phyloP scores from a whole-genome alignment of 2,113 vertebrate genomes.

The Stigmatopora nigra region DNA sequence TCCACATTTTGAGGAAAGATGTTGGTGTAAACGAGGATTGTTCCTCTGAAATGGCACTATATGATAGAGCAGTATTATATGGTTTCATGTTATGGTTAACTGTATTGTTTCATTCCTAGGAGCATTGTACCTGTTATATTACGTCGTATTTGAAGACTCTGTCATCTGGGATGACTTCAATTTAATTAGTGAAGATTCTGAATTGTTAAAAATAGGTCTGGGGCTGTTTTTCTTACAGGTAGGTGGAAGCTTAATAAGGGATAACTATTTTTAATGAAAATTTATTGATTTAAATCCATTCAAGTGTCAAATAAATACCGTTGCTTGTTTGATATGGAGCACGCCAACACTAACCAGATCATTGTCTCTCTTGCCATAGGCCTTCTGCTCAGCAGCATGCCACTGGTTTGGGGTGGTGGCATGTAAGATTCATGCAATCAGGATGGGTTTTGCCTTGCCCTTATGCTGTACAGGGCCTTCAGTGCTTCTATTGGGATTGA shows the following conservation, averaged over 20 bases:
- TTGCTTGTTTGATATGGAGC: background rate
- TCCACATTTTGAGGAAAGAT: constrained; percentile 18
- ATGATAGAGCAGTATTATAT: too few species aligned
- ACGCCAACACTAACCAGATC: background rate
- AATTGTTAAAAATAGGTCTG: constrained; percentile 51
- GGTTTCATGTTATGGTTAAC: too few species aligned
- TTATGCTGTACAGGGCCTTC: constrained; percentile 57
- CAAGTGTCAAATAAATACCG: too few species aligned
- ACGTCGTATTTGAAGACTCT: constrained; percentile 22
- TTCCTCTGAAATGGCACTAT: too few species aligned
- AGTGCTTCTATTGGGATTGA: constrained; percentile 61
- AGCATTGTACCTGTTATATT: constrained; percentile 58
- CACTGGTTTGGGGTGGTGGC: constrained; percentile 77
- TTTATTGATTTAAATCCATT: background rate
- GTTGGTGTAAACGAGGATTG: background rate
- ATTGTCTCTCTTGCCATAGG: constrained; percentile 21
- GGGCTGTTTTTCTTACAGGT: constrained; percentile 66
- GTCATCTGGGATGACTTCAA: constrained; percentile 48
- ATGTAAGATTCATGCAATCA: constrained; percentile 72
- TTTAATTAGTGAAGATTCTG: background rate
- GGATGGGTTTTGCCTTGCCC: constrained; percentile 68
- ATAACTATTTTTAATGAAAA: background rate
- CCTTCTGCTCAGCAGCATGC: constrained; percentile 68
- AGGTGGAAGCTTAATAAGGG: constrained; percentile 3
- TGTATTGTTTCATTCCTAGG: constrained; percentile 21